Conservation (phyloP, 2,888 invertebrate species). For the Phaedon cochleariae region DNA sequence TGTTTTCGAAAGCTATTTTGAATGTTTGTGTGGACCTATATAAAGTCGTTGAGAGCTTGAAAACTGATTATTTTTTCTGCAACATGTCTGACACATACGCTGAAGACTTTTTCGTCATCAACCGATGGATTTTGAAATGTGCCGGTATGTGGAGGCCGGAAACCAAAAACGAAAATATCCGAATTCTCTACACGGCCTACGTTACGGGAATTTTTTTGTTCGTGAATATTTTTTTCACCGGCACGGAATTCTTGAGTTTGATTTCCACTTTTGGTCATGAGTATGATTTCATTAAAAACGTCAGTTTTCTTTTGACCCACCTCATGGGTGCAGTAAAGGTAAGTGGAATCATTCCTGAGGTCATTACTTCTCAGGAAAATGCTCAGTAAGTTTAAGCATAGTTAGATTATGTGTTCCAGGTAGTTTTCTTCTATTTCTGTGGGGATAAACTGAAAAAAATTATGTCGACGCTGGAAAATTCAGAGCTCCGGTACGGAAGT, state of each 20-base stretch:
- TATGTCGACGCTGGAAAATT: slow-evolving; percentile 47
- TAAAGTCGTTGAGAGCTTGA: background rate
- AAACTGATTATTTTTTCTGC: background rate
- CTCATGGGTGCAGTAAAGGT: slow-evolving; percentile 55
- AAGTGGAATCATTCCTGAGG: background rate
- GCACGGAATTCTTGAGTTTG: slow-evolving; percentile 52
- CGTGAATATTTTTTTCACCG: slow-evolving; percentile 53
- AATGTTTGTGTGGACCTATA: no score
- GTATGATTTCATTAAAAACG: slow-evolving; percentile 53
- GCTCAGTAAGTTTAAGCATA: no score
- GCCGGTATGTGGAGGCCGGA: slow-evolving; percentile 54
- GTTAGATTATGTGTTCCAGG: slow-evolving; percentile 14
- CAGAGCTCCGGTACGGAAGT: slow-evolving; percentile 46
- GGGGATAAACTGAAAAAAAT: slow-evolving; percentile 43
- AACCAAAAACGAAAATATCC: slow-evolving; percentile 37
- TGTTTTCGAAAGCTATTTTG: no score
- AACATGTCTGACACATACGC: slow-evolving; percentile 36
- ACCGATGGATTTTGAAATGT: slow-evolving; percentile 51
- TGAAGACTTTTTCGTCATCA: slow-evolving; percentile 50
- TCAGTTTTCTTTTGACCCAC: slow-evolving; percentile 54
- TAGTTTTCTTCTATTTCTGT: slow-evolving; percentile 50
- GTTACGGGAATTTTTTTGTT: slow-evolving; percentile 49
- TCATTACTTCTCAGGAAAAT: no score
- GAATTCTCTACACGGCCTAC: slow-evolving; percentile 47
- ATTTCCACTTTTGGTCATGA: slow-evolving; percentile 48